phyloP scores from a whole-genome alignment of 2,113 vertebrate genomes.

The Albula goreensis region DNA sequence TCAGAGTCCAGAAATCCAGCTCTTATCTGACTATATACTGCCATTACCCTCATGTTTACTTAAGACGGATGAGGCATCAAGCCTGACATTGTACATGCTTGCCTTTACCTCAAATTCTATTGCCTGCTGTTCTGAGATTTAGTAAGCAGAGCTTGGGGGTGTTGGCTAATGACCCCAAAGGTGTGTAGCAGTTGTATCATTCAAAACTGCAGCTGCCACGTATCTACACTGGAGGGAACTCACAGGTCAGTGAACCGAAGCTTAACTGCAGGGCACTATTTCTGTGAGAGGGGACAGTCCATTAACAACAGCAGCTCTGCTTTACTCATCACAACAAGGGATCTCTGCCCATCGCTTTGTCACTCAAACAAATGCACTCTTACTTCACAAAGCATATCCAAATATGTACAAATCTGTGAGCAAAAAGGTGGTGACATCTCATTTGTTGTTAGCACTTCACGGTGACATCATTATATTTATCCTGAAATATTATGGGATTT shows the following conservation, averaged over 20 bases:
- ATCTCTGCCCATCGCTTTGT: neutral
- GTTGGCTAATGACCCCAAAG: neutral
- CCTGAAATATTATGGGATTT: too few relatives aligned
- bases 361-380: too few relatives aligned
- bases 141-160: neutral
- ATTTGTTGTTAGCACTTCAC: too few relatives aligned
- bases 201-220: neutral
- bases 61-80: neutral
- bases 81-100: neutral
- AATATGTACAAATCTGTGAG: too few relatives aligned
- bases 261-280: neutral
- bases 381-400: too few relatives aligned
- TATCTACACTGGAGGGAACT: neutral
- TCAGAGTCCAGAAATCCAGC: slow-evolving; percentile 48
- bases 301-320: neutral
- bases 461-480: too few relatives aligned
- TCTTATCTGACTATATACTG: slow-evolving; percentile 48
- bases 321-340: neutral
- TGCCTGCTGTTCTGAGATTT: neutral
- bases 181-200: neutral
- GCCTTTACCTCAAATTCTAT: neutral
- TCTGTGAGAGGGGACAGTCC: neutral
- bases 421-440: too few relatives aligned
- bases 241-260: neutral
- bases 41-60: neutral